These are phyloP conservation scores for Prunella fulvescens DNA, from an alignment of 2,113 vertebrate genomes.

Conservation along the genomic window DNA sequence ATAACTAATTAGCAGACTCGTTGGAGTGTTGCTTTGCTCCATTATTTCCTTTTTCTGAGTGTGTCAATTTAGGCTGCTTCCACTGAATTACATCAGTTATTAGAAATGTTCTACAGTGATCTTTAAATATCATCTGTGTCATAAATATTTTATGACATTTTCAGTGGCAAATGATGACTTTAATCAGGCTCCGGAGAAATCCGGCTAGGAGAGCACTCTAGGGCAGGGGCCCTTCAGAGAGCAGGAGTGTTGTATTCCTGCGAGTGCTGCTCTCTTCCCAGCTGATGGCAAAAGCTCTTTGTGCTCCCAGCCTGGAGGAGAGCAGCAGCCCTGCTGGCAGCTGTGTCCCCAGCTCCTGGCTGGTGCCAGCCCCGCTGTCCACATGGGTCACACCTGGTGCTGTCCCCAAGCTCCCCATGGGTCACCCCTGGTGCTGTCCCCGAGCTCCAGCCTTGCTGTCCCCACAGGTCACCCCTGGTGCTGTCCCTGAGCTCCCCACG, in stretches of 20 bases:
- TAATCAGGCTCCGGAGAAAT: background rate
- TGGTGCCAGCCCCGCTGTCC: fast-evolving
- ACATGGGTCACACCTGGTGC: fast-evolving
- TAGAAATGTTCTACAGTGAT: slow-evolving; percentile 22
- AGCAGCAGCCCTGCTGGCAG: background rate
- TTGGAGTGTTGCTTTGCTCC: background rate
- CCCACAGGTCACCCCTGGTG: background rate
- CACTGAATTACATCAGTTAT: background rate
- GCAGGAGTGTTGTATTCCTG: background rate
- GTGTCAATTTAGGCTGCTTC: background rate
- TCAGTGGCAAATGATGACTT: slow-evolving; percentile 15
- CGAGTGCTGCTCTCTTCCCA: background rate
- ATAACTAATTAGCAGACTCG: background rate
- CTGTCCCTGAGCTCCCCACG: no score
- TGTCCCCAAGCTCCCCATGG: fast-evolving
- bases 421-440: background rate
- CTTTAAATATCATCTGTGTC: slow-evolving; percentile 35
- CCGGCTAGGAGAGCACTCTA: background rate
- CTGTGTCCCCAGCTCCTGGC: background rate
- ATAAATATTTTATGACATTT: slow-evolving; percentile 46
- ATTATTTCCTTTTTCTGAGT: background rate
- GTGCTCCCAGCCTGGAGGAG: background rate
- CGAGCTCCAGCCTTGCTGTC: no score
- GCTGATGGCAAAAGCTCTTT: background rate
- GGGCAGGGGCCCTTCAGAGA: background rate